phyloP scores from a whole-genome alignment of 2,888 invertebrate species.

The Crepidodera aurea region DNA sequence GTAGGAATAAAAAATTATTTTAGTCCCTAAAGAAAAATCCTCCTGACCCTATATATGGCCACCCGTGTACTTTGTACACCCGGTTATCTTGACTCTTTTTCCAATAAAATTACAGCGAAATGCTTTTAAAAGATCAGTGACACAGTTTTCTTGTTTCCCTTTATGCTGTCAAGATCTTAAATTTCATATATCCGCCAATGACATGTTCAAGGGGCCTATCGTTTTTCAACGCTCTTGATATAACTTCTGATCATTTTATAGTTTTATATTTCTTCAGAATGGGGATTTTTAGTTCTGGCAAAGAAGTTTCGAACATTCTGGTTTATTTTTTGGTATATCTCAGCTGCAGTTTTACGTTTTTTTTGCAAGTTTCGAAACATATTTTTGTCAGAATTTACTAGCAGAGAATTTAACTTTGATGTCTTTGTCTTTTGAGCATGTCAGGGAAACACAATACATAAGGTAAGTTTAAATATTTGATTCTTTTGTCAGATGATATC shows the following conservation, averaged over 20 bases:
- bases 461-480: no score
- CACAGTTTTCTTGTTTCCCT: conserved; percentile 12
- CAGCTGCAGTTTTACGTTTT: no score
- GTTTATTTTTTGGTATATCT: not conserved
- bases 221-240: conserved; percentile 9
- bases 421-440: no score
- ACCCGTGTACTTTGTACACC: not conserved
- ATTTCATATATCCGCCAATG: conserved; percentile 10
- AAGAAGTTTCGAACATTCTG: not conserved
- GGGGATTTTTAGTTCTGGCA: not conserved
- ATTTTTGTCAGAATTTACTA: no score
- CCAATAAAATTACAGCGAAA: conserved; percentile 5
- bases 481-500: no score
- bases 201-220: conserved; percentile 11
- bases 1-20: no score
- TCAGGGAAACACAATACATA: no score
- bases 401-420: no score
- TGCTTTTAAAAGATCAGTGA: conserved; percentile 15
- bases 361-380: no score
- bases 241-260: not conserved
- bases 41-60: no score
- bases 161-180: conserved; percentile 10
- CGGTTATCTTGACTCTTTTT: not conserved
- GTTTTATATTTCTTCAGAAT: not conserved
- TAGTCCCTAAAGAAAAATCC: no score